Conservation (phyloP, 2,888 invertebrate genomes). For the Frankliniella fusca region DNA sequence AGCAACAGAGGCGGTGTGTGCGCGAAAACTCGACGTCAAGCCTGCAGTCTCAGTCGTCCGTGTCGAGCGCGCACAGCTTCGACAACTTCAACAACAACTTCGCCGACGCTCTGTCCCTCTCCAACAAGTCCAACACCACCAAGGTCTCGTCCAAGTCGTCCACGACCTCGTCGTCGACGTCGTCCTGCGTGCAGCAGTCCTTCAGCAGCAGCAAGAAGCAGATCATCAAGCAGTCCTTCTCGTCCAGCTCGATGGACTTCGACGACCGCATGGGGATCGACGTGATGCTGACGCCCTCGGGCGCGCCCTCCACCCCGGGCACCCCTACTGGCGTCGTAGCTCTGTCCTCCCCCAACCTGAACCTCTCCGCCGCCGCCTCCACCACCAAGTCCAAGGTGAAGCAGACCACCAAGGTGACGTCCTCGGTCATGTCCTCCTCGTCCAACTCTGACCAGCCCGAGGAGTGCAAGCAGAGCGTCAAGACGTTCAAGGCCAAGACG, state of each 20-base stretch:
- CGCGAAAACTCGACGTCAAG: slow-evolving; percentile 17
- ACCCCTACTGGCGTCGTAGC: neutral
- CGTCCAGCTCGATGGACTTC: slow-evolving; percentile 14
- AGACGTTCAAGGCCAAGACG: slow-evolving; percentile 11
- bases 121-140: slow-evolving; percentile 7
- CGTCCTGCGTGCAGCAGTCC: slow-evolving; percentile 5
- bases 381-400: neutral
- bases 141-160: slow-evolving; percentile 11
- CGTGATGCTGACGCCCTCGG: neutral
- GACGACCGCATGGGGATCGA: slow-evolving; percentile 15
- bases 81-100: slow-evolving; percentile 23
- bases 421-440: neutral
- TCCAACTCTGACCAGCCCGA: slow-evolving; percentile 1
- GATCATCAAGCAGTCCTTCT: slow-evolving; percentile 16
- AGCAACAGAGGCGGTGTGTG: neutral
- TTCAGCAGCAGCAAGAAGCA: slow-evolving; percentile 7
- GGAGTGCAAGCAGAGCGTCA: slow-evolving; percentile 16
- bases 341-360: neutral
- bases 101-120: neutral
- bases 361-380: neutral
- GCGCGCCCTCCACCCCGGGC: neutral
- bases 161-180: neutral
- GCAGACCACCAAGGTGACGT: slow-evolving; percentile 16
- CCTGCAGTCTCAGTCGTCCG: slow-evolving; percentile 10
- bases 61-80: slow-evolving; percentile 13